Conservation (phyloP, 2,113 vertebrate species). For the Myodes glareolus region DNA sequence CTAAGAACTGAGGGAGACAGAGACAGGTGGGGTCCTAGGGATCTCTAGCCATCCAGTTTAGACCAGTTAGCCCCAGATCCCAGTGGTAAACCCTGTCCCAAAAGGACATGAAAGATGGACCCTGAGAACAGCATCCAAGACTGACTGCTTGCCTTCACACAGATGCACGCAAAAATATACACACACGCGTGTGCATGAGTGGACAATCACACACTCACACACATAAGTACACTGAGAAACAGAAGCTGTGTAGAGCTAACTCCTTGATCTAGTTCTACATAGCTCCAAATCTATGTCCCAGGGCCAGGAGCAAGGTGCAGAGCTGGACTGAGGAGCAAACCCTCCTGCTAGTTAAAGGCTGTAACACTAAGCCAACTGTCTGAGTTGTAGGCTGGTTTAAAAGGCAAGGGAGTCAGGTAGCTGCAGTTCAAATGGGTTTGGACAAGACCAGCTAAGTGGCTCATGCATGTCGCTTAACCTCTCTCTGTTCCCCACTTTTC, state of each 20-base stretch:
- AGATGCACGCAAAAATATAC: too few species aligned
- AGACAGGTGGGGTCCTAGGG: neutral
- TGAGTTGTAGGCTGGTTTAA: accelerated
- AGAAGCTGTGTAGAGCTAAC: neutral
- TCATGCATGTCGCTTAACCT: neutral
- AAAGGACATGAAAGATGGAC: too few species aligned
- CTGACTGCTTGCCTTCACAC: neutral
- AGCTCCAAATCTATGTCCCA: neutral
- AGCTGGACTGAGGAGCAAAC: neutral
- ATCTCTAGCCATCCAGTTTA: neutral
- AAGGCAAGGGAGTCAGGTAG: neutral
- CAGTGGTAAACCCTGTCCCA: neutral
- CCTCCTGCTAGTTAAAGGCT: conserved; percentile 7
- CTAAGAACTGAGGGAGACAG: neutral
- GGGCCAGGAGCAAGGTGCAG: neutral
- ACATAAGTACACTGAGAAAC: neutral
- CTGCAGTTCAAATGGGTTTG: too few species aligned
- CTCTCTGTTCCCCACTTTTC: neutral
- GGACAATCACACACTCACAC: neutral
- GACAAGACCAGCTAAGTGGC: too few species aligned
- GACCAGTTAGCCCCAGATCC: neutral
- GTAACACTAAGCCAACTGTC: conserved; percentile 19
- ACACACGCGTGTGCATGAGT: neutral
- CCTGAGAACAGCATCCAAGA: neutral
- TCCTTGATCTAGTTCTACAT: too few species aligned